Evolutionary conservation across 2,797 vertebrate species (phyloP), one percentile per base, ranked within the genome.

Genomic region (Epinephelus malabaricus): DNA sequence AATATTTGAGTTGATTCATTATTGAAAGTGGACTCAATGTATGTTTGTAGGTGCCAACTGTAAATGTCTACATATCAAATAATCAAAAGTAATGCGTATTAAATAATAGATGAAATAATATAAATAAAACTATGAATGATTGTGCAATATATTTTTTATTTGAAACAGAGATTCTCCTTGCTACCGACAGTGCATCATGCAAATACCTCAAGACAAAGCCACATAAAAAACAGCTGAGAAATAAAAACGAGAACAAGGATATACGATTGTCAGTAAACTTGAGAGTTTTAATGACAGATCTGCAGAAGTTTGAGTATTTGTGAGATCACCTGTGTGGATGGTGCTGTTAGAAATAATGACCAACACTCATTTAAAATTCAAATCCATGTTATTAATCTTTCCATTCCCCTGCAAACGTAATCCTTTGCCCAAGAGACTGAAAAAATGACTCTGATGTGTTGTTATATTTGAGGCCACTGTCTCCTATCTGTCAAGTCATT

Each of bases 231-330:
- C 50, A 49, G 1, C 1, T 25, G 51, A 40, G 7, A 63, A 51
- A 58, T 49, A 68, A 15, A 56, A 21, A n/a, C 0, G n/a, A 46
- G 70, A 50, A 25, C 43, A 72, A 63, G 15, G 51, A 59, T 14
- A 73, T 6, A 25, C 6, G 13, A 73, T 67, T 7, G 60, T 66
- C 11, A 67, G 34, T 30, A 49, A 58, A 64, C 13, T 3, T 49
- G 5, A n/a, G 38, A 73, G 38, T 61, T 89, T 85, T 82, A 85
- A 77, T 86, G 53, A 80, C 14, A 69, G 46, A 62, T 72, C 38
- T 54, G 14, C n/a, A 79, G 51, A 58, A 49, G 13, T 43, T 43
- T 43, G 11, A 43, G 3, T 12, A 10, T 10, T 30, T 38, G 13
- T 25, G 14, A 62, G 10, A 53, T 63, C 1, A 51, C 21, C 38